phyloP scores from a whole-genome alignment of 2,113 vertebrate genomes.

The Anser brachyrhynchus region DNA sequence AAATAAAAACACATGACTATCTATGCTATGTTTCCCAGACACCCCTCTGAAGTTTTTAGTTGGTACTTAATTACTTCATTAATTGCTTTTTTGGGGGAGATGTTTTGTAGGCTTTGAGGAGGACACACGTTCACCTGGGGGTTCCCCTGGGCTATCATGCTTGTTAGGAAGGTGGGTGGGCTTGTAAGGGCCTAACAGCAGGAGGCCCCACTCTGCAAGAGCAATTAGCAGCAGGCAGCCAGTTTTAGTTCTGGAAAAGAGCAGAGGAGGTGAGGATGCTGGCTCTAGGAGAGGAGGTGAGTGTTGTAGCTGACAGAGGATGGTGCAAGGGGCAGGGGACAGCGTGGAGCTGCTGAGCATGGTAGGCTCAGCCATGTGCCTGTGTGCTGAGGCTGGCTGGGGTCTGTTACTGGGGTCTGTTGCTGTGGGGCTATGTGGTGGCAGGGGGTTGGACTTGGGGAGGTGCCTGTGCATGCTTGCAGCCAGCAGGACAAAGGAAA shows the following conservation, averaged over 20 bases:
- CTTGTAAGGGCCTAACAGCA: fast-evolving
- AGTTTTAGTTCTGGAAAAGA: fast-evolving
- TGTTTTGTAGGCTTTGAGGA: not conserved
- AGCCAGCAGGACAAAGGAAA: not conserved
- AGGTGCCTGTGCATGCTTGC: fast-evolving
- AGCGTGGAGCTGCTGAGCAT: fast-evolving
- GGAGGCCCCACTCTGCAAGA: fast-evolving
- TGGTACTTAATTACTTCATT: not conserved
- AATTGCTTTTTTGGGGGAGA: not conserved
- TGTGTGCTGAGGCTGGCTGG: fast-evolving
- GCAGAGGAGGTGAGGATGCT: fast-evolving
- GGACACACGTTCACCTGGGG: no score
- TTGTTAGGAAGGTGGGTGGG: fast-evolving
- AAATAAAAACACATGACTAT: not conserved
- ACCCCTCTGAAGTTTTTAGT: not conserved
- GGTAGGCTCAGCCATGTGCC: fast-evolving
- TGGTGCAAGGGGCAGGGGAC: fast-evolving
- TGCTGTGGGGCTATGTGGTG: fast-evolving
- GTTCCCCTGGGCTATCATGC: fast-evolving
- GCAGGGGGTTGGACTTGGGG: fast-evolving
- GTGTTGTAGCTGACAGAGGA: fast-evolving
- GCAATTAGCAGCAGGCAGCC: not conserved
- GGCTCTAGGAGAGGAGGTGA: fast-evolving
- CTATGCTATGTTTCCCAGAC: not conserved
- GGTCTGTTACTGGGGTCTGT: fast-evolving